Percentiles rank a stretch among this genome's conserved stretches.
These are phyloP conservation scores for Scleropages formosus DNA, from an alignment of 2,797 vertebrate genomes.

Conservation along the genomic window DNA sequence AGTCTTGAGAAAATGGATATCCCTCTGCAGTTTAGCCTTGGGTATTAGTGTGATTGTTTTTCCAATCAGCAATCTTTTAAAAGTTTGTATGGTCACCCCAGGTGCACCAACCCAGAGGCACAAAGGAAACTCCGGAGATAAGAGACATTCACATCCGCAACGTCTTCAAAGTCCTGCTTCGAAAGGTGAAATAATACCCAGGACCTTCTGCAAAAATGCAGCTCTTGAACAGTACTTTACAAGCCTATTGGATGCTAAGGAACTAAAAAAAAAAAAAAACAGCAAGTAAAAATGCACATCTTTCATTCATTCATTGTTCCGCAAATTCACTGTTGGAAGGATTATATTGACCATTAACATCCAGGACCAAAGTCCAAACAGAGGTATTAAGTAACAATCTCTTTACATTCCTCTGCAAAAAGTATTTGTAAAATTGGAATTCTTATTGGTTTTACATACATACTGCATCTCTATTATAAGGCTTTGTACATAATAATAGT, in stretches of 20 bases:
- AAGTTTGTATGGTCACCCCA: not conserved
- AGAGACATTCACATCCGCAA: not conserved
- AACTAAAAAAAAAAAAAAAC: not conserved
- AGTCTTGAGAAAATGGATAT: conserved; percentile 5
- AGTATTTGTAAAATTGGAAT: too few relatives aligned
- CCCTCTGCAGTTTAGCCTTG: not conserved
- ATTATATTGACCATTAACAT: too few relatives aligned
- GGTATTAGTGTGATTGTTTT: conserved; percentile 24
- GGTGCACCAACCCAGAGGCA: not conserved
- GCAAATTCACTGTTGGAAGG: too few relatives aligned
- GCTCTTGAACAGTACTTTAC: not conserved
- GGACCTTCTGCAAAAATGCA: too few relatives aligned
- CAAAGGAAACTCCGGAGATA: not conserved
- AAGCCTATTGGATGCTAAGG: too few relatives aligned
- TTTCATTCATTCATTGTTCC: too few relatives aligned
- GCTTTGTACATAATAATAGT: too few relatives aligned
- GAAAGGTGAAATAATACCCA: not conserved
- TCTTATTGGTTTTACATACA: too few relatives aligned
- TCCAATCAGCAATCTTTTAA: conserved; percentile 18
- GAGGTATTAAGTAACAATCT: too few relatives aligned
- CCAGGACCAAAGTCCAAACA: too few relatives aligned
- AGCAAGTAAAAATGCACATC: not conserved
- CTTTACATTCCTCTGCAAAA: too few relatives aligned
- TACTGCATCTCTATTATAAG: too few relatives aligned
- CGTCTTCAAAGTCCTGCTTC: not conserved